A percentile compares a stretch with the other conserved stretches of the same genome.
phyloP scores from a whole-genome alignment of 2,888 invertebrate species.

The Drosophila rubida region DNA sequence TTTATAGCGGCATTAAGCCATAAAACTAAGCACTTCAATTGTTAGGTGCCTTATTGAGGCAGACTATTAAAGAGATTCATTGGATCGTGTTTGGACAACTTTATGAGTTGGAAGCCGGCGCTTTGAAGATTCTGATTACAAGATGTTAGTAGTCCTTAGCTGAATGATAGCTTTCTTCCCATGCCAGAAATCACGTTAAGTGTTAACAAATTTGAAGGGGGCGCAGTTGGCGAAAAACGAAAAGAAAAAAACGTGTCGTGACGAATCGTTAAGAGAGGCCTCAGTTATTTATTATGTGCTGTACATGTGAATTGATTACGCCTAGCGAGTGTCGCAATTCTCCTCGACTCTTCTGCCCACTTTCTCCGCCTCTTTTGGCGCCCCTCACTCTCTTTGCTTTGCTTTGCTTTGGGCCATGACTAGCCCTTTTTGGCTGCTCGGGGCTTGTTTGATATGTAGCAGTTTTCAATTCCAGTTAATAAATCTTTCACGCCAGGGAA shows the following conservation, averaged over 20 bases:
- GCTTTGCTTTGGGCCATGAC: neutral
- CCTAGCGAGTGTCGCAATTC: slow-evolving; percentile 8
- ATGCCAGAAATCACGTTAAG: too few species aligned
- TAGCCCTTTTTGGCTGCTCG: neutral
- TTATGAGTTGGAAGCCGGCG: too few species aligned
- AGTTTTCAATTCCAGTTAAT: slow-evolving; percentile 29
- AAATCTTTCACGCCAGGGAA: slow-evolving; percentile 27
- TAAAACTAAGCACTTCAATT: too few species aligned
- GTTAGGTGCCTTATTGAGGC: too few species aligned
- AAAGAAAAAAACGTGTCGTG: neutral
- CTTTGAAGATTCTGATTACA: too few species aligned
- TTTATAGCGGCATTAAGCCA: too few species aligned
- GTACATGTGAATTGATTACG: slow-evolving; percentile 13
- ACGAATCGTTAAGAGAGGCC: neutral
- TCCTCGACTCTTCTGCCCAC: neutral
- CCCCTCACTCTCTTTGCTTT: neutral
- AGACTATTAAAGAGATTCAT: too few species aligned
- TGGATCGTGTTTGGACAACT: too few species aligned
- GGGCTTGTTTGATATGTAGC: slow-evolving; percentile 10
- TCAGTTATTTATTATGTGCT: neutral
- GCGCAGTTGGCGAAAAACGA: too few species aligned
- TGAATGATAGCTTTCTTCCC: too few species aligned
- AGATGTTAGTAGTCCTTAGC: too few species aligned
- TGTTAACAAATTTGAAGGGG: too few species aligned
- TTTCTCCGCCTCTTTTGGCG: neutral